A percentile compares a stretch with the other conserved stretches of the same genome.
phyloP scores from a whole-genome alignment of 2,797 vertebrate genomes.

The Xenops minutus region DNA sequence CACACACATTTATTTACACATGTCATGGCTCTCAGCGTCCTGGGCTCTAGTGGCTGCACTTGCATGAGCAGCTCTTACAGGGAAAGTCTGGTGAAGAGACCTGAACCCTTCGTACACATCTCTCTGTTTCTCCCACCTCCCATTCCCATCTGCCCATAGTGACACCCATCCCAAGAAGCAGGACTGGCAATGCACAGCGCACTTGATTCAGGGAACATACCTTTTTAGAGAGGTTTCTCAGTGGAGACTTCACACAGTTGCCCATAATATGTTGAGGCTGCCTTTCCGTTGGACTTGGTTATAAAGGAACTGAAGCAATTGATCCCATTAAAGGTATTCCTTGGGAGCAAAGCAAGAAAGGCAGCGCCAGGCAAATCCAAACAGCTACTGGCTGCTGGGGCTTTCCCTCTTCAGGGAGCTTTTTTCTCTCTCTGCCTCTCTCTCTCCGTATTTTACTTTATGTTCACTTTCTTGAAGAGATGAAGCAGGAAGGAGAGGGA shows the following conservation, averaged over 20 bases:
- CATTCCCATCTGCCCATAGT: neutral
- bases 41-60: neutral
- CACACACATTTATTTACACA: neutral
- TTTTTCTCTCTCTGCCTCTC: constrained; percentile 71
- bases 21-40: neutral
- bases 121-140: constrained; percentile 5
- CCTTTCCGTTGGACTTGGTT: constrained; percentile 63
- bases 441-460: constrained; percentile 74
- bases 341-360: constrained; percentile 69
- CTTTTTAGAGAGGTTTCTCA: constrained; percentile 95
- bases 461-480: constrained; percentile 77
- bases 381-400: constrained; percentile 69
- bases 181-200: neutral
- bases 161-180: constrained; percentile 30
- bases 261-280: constrained; percentile 84
- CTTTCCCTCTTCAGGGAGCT: constrained; percentile 68
- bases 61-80: constrained; percentile 6
- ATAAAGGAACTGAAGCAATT: constrained; percentile 67
- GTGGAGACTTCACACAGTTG: constrained; percentile 96
- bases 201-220: constrained; percentile 80
- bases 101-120: neutral
- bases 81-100: neutral
- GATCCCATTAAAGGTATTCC: constrained; percentile 78
- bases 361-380: constrained; percentile 71
- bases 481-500: constrained; percentile 69